Conservation (phyloP, 2,888 invertebrate species). For the Dasysyrphus tricinctus region DNA sequence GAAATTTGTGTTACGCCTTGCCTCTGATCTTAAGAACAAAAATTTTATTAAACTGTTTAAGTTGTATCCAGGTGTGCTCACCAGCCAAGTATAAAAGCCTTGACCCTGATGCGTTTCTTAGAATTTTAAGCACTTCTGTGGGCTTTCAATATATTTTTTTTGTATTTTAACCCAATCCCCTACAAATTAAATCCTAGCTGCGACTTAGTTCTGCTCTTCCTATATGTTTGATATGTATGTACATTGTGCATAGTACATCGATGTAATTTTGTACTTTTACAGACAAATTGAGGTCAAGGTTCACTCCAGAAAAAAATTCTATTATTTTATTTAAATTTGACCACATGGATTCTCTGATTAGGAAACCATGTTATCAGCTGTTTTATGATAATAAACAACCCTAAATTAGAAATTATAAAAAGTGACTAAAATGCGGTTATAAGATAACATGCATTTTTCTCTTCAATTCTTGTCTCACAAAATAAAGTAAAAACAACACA, state of each 20-base stretch:
- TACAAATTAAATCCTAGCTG: background rate
- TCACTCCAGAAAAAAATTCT: background rate
- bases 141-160: no score
- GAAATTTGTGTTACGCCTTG: no score
- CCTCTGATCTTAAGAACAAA: no score
- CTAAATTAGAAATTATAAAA: constrained; percentile 21
- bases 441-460: constrained; percentile 16
- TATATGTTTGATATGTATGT: background rate
- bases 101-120: no score
- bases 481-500: background rate
- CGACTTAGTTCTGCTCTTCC: background rate
- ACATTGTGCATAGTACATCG: no score
- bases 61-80: no score
- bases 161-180: no score
- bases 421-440: background rate
- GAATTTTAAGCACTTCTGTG: no score
- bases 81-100: no score
- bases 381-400: constrained; percentile 25
- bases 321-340: background rate
- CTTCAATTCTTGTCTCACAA: constrained; percentile 7
- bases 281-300: constrained; percentile 19
- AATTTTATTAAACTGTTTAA: no score
- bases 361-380: constrained; percentile 10
- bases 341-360: constrained; percentile 11
- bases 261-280: no score